Evolutionary conservation across 2,113 vertebrate species (phyloP), one percentile per base, ranked within the genome.

Genomic region (Eulemur macaco): DNA sequence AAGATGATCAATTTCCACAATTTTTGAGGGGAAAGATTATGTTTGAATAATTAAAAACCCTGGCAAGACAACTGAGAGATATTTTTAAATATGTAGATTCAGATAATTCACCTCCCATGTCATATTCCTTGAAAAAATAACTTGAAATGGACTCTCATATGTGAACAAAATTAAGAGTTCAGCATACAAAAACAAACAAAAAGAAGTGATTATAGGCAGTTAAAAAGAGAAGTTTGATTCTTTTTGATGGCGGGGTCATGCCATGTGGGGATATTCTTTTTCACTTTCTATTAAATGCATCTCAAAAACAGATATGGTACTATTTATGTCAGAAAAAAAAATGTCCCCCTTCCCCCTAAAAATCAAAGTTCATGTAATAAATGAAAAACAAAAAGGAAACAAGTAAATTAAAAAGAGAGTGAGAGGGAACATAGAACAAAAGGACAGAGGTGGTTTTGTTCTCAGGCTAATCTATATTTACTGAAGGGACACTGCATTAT

Each of bases 401-500:
- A 66, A 94, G 50, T 60, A n/a, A 84, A 76, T 42, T 74, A 69
- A 78, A 64, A 54, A 85, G 29, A 73, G 21, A 89, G 74, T 31
- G 47, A 56, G 60, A 81, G 29, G 31, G 5, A 58, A 86, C 23
- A 64, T 1, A 60, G 39, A 91, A 60, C 47, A 66, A 81, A 74
- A 56, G 20, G 25, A 77, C 64, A 91, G 66, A 83, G 64, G 78
- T 78, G 60, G 42, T 45, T 89, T 69, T 81, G 17, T 95, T 94
- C 63, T 64, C 15, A 86, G 54, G 68, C 64, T 91, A 68, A 86
- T 27, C 54, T 94, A 21, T 74, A 91, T 86, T 93, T 94, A 82
- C 66, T 54, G 91, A 64, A 73, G 31, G 34, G 54, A 58, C 4
- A 89, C 12, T 8, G 14, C 2, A 87, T 39, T 64, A 18, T 42